These are phyloP conservation scores for Macrobrachium nipponense DNA, from an alignment of 1,140 invertebrate species.

Conservation along the genomic window DNA sequence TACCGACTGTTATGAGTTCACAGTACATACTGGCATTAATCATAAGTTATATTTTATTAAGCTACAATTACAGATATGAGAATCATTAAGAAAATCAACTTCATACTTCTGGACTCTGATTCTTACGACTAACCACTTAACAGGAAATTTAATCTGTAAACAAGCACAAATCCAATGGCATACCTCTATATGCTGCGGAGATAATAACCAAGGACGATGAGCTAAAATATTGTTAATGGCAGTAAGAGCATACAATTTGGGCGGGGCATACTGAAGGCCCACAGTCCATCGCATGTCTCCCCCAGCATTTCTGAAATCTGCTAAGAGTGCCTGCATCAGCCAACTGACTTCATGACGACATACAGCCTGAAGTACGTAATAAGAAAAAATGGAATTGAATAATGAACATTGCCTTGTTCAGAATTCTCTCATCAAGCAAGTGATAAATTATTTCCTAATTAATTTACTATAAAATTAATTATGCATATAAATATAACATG, in stretches of 20 bases:
- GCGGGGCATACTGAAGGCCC: conserved; percentile 80
- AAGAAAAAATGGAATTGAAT: neutral
- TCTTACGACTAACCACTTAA: too few species aligned
- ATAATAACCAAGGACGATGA: conserved; percentile 87
- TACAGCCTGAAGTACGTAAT: conserved; percentile 36
- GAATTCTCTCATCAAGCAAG: neutral
- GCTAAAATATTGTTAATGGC: conserved; percentile 91
- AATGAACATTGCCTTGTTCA: neutral
- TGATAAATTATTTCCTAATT: neutral
- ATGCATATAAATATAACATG: too few species aligned
- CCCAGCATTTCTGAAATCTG: conserved; percentile 68
- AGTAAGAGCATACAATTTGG: conserved; percentile 84
- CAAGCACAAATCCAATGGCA: conserved; percentile 27
- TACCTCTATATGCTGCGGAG: conserved; percentile 86
- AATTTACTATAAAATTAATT: too few species aligned
- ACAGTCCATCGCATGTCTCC: conserved; percentile 84
- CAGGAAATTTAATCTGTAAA: too few species aligned
- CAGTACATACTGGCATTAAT: too few species aligned
- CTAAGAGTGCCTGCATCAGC: conserved; percentile 46
- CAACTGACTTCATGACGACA: conserved; percentile 51
- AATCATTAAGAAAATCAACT: too few species aligned
- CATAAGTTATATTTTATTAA: too few species aligned
- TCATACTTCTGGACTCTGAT: too few species aligned
- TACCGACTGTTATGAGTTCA: too few species aligned
- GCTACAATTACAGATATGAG: too few species aligned